phyloP scores from a whole-genome alignment of 2,113 vertebrate species.

The Dicentrarchus labrax region DNA sequence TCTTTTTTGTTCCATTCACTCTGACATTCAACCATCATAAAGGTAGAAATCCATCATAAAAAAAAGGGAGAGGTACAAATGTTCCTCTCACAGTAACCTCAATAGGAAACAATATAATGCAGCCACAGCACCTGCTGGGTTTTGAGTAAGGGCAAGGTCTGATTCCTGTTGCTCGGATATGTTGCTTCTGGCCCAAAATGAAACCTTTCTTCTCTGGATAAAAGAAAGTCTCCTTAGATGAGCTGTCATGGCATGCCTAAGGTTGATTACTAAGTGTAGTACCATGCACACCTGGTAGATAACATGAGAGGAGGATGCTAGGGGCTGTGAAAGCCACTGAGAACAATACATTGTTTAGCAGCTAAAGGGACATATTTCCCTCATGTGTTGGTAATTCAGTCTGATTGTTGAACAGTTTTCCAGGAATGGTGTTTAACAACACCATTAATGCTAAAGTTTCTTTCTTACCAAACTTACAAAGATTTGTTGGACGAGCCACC shows the following conservation, averaged over 20 bases:
- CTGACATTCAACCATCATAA: constrained; percentile 45
- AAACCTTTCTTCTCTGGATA: constrained; percentile 10
- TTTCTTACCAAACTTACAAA: too few relatives aligned
- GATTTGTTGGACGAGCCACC: too few relatives aligned
- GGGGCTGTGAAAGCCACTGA: background rate
- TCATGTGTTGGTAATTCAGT: too few relatives aligned
- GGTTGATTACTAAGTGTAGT: background rate
- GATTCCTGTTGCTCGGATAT: background rate
- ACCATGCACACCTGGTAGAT: background rate
- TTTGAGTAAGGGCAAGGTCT: background rate
- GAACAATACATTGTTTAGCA: background rate
- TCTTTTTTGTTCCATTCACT: background rate
- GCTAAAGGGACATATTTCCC: too few relatives aligned
- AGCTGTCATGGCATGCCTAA: background rate
- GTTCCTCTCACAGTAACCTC: background rate
- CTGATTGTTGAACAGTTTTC: too few relatives aligned
- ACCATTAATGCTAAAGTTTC: too few relatives aligned
- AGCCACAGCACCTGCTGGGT: constrained; percentile 5
- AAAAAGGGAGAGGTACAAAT: constrained; percentile 2
- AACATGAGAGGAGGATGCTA: background rate
- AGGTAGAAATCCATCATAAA: constrained; percentile 20
- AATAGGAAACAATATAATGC: constrained; percentile 21
- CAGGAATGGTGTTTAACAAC: too few relatives aligned
- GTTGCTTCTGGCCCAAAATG: background rate
- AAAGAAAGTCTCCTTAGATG: background rate